These are phyloP conservation scores for Troides oblongomaculatus DNA, from an alignment of 2,888 invertebrate genomes.

Conservation along the genomic window DNA sequence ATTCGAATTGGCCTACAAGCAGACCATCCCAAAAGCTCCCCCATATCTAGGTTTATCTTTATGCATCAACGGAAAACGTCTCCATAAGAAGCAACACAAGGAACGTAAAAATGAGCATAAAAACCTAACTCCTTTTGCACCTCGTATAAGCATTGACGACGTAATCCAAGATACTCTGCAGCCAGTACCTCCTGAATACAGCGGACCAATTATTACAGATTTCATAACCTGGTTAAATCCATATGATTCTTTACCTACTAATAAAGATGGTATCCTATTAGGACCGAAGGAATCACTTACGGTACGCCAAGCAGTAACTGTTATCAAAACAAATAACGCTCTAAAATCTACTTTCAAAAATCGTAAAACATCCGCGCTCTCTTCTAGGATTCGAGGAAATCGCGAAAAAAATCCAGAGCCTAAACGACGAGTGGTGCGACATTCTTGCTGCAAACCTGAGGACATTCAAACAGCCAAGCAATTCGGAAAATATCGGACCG, in stretches of 20 bases:
- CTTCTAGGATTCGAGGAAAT: conserved; percentile 74
- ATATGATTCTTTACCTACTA: conserved; percentile 61
- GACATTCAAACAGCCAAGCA: conserved; percentile 48
- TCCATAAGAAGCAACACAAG: conserved; percentile 70
- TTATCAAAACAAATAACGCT: conserved; percentile 66
- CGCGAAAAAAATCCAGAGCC: conserved; percentile 69
- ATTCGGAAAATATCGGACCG: conserved; percentile 64
- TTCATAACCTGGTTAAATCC: conserved; percentile 84
- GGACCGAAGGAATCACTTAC: conserved; percentile 61
- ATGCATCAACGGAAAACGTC: conserved; percentile 83
- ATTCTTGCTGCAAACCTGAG: conserved; percentile 68
- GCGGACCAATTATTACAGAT: conserved; percentile 84
- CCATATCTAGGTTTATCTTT: conserved; percentile 89
- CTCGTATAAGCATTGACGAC: conserved; percentile 56
- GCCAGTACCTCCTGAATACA: conserved; percentile 73
- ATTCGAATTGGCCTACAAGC: conserved; percentile 89
- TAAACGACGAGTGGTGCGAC: conserved; percentile 65
- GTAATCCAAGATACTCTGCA: conserved; percentile 48
- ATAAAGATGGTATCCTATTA: conserved; percentile 63
- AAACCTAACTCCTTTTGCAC: conserved; percentile 50
- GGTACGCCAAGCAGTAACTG: conserved; percentile 75
- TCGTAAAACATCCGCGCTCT: conserved; percentile 74
- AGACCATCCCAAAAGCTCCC: conserved; percentile 87
- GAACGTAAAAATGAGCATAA: conserved; percentile 65
- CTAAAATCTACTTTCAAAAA: conserved; percentile 67